Conservation (phyloP, 2,888 invertebrate genomes). For the Cephus runcator region DNA sequence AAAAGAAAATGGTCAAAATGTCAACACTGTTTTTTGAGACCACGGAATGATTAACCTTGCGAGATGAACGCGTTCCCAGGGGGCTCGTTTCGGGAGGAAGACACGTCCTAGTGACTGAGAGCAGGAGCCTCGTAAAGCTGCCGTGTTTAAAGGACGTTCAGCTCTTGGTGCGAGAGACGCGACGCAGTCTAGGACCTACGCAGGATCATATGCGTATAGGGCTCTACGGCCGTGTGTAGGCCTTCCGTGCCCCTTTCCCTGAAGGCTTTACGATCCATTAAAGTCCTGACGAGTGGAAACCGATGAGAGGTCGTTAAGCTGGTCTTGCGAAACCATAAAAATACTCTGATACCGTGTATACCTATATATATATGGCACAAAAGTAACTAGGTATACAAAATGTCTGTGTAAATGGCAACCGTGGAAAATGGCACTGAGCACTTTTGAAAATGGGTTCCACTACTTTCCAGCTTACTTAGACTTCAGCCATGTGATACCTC, state of each 20-base stretch:
- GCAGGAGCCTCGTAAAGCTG: neutral
- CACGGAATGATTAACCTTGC: neutral
- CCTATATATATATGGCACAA: no score
- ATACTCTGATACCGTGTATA: neutral
- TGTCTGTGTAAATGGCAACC: neutral
- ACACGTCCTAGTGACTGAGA: neutral
- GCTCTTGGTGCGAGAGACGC: neutral
- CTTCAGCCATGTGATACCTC: neutral
- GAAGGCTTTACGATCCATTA: slow-evolving; percentile 26
- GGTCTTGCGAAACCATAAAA: slow-evolving; percentile 3
- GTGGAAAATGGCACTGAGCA: neutral
- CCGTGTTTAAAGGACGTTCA: neutral
- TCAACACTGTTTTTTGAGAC: neutral
- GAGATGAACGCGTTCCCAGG: neutral
- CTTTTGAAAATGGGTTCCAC: neutral
- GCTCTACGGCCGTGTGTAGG: neutral
- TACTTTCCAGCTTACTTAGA: neutral
- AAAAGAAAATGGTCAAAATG: neutral
- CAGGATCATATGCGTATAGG: neutral
- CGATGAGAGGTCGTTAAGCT: slow-evolving; percentile 33
- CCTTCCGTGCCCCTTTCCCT: neutral
- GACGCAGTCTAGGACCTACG: neutral
- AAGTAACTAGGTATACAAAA: neutral
- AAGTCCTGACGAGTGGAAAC: slow-evolving; percentile 29
- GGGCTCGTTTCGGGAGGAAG: neutral